phyloP scores from a whole-genome alignment of 2,797 vertebrate genomes.

The Emys orbicularis region DNA sequence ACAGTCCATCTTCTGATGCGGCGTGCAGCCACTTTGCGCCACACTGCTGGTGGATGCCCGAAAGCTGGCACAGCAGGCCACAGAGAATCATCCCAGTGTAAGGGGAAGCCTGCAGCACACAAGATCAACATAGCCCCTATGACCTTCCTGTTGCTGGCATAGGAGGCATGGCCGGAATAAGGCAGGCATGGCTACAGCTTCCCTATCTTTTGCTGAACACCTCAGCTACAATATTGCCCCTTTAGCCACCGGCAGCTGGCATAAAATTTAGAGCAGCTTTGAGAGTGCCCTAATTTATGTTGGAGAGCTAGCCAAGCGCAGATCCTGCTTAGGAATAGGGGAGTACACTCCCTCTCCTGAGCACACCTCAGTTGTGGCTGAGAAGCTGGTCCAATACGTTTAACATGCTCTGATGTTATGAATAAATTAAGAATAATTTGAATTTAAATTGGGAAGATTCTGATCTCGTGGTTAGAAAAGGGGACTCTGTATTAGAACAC shows the following conservation, averaged over 20 bases:
- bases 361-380: neutral
- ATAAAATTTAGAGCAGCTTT: neutral
- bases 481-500: neutral
- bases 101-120: neutral
- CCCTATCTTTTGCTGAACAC: neutral
- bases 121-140: neutral
- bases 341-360: neutral
- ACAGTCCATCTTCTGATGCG: neutral
- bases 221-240: neutral
- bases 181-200: neutral
- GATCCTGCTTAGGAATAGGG: neutral
- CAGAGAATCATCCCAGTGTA: neutral
- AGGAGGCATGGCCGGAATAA: neutral
- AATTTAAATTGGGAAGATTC: neutral
- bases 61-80: neutral
- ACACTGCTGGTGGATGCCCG: neutral
- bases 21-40: fast-evolving
- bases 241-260: neutral
- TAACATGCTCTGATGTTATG: neutral
- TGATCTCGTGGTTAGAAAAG: neutral
- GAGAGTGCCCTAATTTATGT: neutral
- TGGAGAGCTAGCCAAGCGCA: neutral
- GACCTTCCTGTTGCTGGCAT: neutral
- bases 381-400: neutral
- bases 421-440: neutral